A percentile compares a stretch with the other conserved stretches of the same genome.
phyloP scores from a whole-genome alignment of 2,888 invertebrate species.

The Galerucella nymphaeae region DNA sequence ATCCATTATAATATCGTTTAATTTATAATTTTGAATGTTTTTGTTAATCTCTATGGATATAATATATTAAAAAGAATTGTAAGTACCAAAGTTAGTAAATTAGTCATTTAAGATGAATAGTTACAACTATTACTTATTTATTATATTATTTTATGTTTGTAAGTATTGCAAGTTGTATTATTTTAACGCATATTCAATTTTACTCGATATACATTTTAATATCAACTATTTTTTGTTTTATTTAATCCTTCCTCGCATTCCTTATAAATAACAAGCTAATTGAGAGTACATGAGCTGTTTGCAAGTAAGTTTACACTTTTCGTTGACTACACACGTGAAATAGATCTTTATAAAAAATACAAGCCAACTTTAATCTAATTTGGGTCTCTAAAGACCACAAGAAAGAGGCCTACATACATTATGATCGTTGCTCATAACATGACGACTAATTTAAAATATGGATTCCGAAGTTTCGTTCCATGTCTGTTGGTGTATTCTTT shows the following conservation, averaged over 20 bases:
- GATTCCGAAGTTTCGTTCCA: too few relatives aligned
- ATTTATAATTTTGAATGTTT: slow-evolving; percentile 25
- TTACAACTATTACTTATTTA: slow-evolving; percentile 17
- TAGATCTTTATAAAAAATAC: too few relatives aligned
- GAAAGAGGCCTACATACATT: too few relatives aligned
- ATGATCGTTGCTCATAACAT: too few relatives aligned
- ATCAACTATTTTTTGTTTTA: background rate
- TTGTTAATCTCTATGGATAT: background rate
- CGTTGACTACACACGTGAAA: too few relatives aligned
- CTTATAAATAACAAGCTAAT: too few relatives aligned
- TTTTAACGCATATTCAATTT: slow-evolving; percentile 16
- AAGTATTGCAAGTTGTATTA: slow-evolving; percentile 24
- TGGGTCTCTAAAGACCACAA: too few relatives aligned
- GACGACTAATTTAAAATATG: too few relatives aligned
- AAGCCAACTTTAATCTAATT: too few relatives aligned
- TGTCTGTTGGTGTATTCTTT: too few relatives aligned
- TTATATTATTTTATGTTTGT: slow-evolving; percentile 10
- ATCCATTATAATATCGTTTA: slow-evolving; percentile 27
- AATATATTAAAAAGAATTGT: slow-evolving; percentile 1
- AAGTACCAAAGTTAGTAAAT: slow-evolving; percentile 25
- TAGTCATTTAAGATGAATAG: background rate
- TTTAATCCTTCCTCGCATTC: background rate
- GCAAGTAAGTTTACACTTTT: too few relatives aligned
- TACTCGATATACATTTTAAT: slow-evolving; percentile 1
- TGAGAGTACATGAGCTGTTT: too few relatives aligned